These are phyloP conservation scores for Brachionus plicatilis DNA, from an alignment of 1,140 invertebrate species.

Conservation along the genomic window DNA sequence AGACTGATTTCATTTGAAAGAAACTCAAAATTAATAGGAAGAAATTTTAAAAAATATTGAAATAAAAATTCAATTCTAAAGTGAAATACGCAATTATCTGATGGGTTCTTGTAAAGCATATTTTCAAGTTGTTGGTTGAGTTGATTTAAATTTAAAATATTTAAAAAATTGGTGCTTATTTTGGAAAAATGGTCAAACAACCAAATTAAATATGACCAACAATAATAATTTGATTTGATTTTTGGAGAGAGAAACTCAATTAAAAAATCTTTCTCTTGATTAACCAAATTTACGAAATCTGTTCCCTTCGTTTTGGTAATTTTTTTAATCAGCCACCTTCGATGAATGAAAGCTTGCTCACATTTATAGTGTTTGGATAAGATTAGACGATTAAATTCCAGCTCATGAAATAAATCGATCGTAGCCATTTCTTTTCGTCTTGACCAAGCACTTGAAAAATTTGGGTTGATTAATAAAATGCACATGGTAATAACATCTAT, in stretches of 20 bases:
- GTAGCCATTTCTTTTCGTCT: not conserved
- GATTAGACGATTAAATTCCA: constrained; percentile 21
- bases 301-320: not conserved
- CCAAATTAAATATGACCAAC: constrained; percentile 39
- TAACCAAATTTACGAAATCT: not conserved
- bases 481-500: not conserved
- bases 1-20: not conserved
- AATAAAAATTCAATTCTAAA: not conserved
- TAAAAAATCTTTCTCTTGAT: not conserved
- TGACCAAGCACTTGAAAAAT: constrained; percentile 32
- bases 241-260: not conserved
- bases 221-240: constrained; percentile 36
- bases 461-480: constrained; percentile 8
- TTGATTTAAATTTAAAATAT: not conserved
- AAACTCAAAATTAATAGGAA: not conserved
- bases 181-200: not conserved
- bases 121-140: not conserved
- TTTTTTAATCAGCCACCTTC: not conserved
- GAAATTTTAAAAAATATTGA: not conserved
- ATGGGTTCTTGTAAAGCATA: constrained; percentile 16
- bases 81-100: constrained; percentile 21
- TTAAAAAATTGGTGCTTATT: not conserved
- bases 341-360: constrained; percentile 28
- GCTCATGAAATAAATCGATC: not conserved
- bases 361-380: constrained; percentile 22